Evolutionary conservation across 2,797 vertebrate genomes (phyloP), one percentile per base, ranked within the genome.

Genomic region (Falco columbarius): DNA sequence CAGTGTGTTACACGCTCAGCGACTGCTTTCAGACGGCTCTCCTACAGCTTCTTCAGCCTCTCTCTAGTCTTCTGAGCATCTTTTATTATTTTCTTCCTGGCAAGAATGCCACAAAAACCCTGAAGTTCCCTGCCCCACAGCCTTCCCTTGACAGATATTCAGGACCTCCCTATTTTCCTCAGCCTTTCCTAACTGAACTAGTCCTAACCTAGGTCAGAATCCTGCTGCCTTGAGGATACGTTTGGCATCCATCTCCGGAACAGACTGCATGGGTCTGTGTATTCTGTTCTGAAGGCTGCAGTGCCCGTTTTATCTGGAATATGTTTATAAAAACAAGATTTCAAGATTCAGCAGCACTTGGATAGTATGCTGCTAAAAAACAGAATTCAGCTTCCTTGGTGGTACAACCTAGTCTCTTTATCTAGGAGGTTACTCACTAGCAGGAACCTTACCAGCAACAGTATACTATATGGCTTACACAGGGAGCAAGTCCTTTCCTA

Each of bases 391-490:
- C 76, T 94, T 95, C 29, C 74, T 38, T 74, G 56, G 90, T 58
- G 93, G 89, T 52, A 46, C 86, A 97, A 73, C 71, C 80, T 72
- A 80, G 85, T 55, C 90, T 44, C 72, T 95, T 94, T 83, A 96
- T 42, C 61, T 55, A 40, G 1, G 2, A 81, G 74, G 68, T 86
- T 89, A 73, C 74, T 94, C 9, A 3, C 88, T 49, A 82, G 59
- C 63, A 95, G 51, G 54, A 88, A 65, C 71, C 71, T 86, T 22
- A 82, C 34, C 56, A 58, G 42, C 52, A 84, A 66, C 52, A 86
- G 36, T 8, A 61, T 11, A 13, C 30, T 68, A 47, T 52, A 76
- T 52, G 1, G 0, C 65, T 93, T 65, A 88, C 55, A 85, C 47
- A 58, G 65, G 68, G 72, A 93, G 32, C 55, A 92, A 84, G 61